A percentile compares a stretch with the other conserved stretches of the same genome.
phyloP scores from a whole-genome alignment of 1,140 invertebrate species.

The Diuraphis noxia region DNA sequence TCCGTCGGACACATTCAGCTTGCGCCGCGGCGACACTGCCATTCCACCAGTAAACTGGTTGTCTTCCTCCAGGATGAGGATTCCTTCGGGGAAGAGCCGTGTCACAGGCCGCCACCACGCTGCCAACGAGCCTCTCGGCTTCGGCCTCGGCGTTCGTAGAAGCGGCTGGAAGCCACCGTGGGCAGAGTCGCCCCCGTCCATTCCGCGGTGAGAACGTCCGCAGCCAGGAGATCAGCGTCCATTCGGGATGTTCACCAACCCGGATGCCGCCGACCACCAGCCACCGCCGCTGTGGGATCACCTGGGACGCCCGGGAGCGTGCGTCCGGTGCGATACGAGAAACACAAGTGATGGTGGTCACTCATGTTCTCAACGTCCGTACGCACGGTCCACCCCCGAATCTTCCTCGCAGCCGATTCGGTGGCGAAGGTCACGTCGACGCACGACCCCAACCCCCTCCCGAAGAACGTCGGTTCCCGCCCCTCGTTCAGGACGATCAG shows the following conservation, averaged over 20 bases:
- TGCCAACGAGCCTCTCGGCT: not conserved
- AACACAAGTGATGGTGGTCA: constrained; percentile 14
- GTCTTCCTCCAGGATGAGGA: too few species aligned
- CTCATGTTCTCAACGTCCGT: not conserved
- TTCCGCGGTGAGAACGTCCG: not conserved
- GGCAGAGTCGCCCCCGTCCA: too few species aligned
- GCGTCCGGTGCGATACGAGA: too few species aligned
- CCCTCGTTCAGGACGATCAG: not conserved
- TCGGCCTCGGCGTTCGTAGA: not conserved
- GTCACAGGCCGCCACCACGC: too few species aligned
- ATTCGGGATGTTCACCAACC: not conserved
- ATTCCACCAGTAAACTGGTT: not conserved
- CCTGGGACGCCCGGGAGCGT: not conserved
- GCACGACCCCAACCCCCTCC: not conserved
- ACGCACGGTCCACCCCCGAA: not conserved
- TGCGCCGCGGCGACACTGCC: too few species aligned
- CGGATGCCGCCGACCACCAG: not conserved
- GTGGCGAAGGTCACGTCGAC: not conserved
- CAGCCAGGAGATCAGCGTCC: not conserved
- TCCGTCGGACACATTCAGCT: too few species aligned
- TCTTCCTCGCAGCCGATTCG: not conserved
- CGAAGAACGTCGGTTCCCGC: too few species aligned
- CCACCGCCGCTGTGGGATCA: not conserved
- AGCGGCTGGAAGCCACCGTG: not conserved
- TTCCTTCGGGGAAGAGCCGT: too few species aligned